These are phyloP conservation scores for Talpa occidentalis DNA, from an alignment of 2,113 vertebrate species.

Conservation along the genomic window DNA sequence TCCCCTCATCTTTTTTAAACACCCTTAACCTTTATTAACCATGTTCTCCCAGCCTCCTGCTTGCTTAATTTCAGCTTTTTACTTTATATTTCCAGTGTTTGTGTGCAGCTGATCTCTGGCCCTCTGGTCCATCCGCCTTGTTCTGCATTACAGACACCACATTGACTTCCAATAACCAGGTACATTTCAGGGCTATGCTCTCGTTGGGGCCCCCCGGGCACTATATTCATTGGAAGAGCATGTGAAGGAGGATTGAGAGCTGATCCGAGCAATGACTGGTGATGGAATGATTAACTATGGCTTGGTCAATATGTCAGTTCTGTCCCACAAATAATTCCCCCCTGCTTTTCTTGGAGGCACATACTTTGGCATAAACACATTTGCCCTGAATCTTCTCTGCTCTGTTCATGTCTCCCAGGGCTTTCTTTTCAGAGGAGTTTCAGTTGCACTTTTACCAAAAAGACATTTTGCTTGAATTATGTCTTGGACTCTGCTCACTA, in stretches of 20 bases:
- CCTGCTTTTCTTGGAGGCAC: neutral
- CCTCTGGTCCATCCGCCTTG: neutral
- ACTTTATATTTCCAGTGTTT: neutral
- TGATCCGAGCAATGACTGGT: neutral
- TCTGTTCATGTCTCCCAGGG: neutral
- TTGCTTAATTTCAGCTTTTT: neutral
- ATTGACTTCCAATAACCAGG: neutral
- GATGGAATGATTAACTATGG: neutral
- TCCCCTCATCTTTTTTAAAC: too few relatives aligned
- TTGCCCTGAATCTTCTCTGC: slow-evolving; percentile 3
- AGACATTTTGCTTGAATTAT: slow-evolving; percentile 24
- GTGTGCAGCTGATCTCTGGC: neutral
- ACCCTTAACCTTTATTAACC: neutral
- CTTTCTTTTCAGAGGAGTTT: neutral
- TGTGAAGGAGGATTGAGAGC: neutral
- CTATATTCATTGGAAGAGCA: neutral
- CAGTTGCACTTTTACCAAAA: slow-evolving; percentile 31
- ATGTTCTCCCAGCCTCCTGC: neutral
- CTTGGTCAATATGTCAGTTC: neutral
- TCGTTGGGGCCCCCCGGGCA: neutral
- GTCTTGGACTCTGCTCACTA: neutral
- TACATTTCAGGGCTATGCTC: neutral
- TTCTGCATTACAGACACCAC: neutral
- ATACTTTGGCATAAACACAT: neutral
- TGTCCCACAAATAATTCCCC: neutral